Evolutionary conservation across 2,113 vertebrate genomes (phyloP).

Genomic region (Hypocryptadius cinnamomeus): DNA sequence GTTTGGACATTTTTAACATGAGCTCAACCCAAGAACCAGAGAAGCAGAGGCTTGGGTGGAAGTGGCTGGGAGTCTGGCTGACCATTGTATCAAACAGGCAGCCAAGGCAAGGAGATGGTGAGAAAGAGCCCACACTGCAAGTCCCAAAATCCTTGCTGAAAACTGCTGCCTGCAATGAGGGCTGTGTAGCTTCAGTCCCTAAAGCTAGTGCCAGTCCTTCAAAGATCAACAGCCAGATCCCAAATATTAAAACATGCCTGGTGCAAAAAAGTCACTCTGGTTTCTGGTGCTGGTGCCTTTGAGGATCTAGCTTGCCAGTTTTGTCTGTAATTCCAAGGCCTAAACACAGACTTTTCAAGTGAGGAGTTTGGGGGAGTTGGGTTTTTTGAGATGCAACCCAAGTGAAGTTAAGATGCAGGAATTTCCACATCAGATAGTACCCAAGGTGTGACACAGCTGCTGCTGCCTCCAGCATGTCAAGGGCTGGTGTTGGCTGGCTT

Average conservation of each 20-base stretch:
- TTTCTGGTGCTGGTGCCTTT: not conserved
- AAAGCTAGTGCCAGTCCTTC: not conserved
- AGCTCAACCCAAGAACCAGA: not conserved
- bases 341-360: not conserved
- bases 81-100: accelerated
- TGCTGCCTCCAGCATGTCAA: not conserved
- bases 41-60: not conserved
- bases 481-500: not conserved
- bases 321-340: not conserved
- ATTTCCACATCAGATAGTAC: not conserved
- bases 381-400: not conserved
- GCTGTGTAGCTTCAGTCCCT: not conserved
- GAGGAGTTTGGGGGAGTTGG: not conserved
- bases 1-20: not conserved
- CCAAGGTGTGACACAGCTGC: not conserved
- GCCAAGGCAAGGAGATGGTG: not conserved
- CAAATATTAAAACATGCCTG: not conserved
- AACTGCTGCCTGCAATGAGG: not conserved
- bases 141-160: not conserved
- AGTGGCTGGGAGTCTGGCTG: not conserved
- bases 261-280: not conserved
- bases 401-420: not conserved
- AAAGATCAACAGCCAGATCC: not conserved
- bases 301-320: not conserved
- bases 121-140: not conserved